Percentiles rank a stretch among this genome's conserved stretches.
phyloP scores from a whole-genome alignment of 2,888 invertebrate genomes.

The Polyommatus iphigenia region DNA sequence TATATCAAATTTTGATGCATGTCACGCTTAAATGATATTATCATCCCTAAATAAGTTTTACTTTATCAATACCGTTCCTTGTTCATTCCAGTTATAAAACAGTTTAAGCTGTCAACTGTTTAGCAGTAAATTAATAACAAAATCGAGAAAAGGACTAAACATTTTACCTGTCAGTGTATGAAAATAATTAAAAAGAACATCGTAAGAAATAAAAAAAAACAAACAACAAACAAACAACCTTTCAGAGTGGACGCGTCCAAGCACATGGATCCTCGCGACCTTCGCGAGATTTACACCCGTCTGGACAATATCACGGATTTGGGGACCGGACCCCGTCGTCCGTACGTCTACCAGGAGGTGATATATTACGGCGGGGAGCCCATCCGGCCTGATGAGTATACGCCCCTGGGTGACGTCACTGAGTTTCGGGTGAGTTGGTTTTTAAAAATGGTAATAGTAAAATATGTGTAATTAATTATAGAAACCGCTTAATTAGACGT shows the following conservation, averaged over 20 bases:
- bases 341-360: conserved; percentile 87
- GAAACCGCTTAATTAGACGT: not conserved
- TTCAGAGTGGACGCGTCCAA: conserved; percentile 86
- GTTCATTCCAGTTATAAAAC: too few species aligned
- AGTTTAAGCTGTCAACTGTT: too few species aligned
- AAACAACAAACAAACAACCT: not conserved
- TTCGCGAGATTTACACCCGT: conserved; percentile 82
- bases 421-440: conserved; percentile 81
- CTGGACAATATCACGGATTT: conserved; percentile 78
- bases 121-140: too few species aligned
- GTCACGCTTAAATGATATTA: too few species aligned
- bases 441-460: not conserved
- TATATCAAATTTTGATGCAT: too few species aligned
- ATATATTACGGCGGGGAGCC: conserved; percentile 80
- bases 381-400: conserved; percentile 71
- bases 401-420: conserved; percentile 82
- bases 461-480: not conserved
- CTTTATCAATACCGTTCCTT: too few species aligned
- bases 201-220: not conserved
- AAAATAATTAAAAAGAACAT: too few species aligned
- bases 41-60: too few species aligned
- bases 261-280: conserved; percentile 88
- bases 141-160: too few species aligned
- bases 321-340: conserved; percentile 81
- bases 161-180: too few species aligned